Percentiles rank a stretch among this genome's conserved stretches.
Evolutionary conservation across 1,140 invertebrate species (phyloP).

Genomic region (Musca vetustissima): DNA sequence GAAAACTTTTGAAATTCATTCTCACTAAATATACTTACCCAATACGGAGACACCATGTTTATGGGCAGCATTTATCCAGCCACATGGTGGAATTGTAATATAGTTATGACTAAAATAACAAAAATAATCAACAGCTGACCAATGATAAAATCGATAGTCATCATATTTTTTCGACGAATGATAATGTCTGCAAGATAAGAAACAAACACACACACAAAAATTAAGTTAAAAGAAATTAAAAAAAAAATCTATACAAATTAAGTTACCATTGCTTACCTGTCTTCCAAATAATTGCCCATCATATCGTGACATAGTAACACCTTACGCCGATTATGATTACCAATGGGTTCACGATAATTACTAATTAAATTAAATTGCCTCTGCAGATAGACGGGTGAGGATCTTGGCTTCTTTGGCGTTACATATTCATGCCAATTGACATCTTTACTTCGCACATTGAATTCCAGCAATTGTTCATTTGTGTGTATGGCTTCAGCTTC

Average conservation of each 20-base stretch:
- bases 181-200: constrained; percentile 58
- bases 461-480: constrained; percentile 43
- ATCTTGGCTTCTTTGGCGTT: constrained; percentile 31
- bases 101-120: constrained; percentile 96
- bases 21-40: constrained; percentile 43
- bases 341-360: constrained; percentile 28
- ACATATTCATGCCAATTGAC: constrained; percentile 42
- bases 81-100: constrained; percentile 88
- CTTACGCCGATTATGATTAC: constrained; percentile 56
- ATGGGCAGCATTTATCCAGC: constrained; percentile 94
- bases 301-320: constrained; percentile 95
- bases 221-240: neutral
- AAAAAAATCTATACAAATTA: neutral
- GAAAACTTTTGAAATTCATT: too few relatives aligned
- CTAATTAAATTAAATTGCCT: constrained; percentile 38
- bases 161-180: constrained; percentile 67
- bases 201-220: constrained; percentile 23
- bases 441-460: constrained; percentile 39
- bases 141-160: constrained; percentile 85
- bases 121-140: constrained; percentile 89
- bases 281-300: constrained; percentile 90
- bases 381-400: constrained; percentile 36
- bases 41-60: constrained; percentile 85
- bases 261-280: constrained; percentile 67
- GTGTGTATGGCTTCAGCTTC: constrained; percentile 47